Percentiles rank a stretch among this genome's conserved stretches.
phyloP scores from a whole-genome alignment of 2,888 invertebrate species.

The Yponomeuta sedellus region DNA sequence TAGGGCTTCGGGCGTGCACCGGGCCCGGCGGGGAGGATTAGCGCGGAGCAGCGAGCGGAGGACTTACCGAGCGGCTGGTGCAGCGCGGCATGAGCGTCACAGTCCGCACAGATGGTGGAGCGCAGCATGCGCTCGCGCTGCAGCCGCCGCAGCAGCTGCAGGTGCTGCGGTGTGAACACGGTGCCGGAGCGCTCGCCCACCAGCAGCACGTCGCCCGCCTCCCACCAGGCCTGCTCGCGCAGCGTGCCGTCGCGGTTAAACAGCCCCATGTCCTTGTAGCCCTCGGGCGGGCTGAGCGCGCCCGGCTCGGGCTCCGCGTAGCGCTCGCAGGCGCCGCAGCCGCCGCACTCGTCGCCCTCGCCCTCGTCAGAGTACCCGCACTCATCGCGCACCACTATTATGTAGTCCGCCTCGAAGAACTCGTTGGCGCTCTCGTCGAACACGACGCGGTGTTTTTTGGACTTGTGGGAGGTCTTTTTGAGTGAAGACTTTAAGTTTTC shows the following conservation, averaged over 20 bases:
- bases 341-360: slow-evolving; percentile 83
- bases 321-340: slow-evolving; percentile 54
- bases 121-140: slow-evolving; percentile 78
- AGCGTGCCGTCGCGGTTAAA: slow-evolving; percentile 75
- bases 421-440: slow-evolving; percentile 93
- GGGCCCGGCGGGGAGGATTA: background rate
- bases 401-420: slow-evolving; percentile 94
- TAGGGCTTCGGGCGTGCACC: background rate
- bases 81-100: slow-evolving; percentile 65
- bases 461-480: slow-evolving; percentile 83
- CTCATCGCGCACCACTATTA: slow-evolving; percentile 92
- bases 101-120: slow-evolving; percentile 71
- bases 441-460: slow-evolving; percentile 86
- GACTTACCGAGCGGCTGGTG: slow-evolving; percentile 71
- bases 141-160: slow-evolving; percentile 79
- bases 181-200: slow-evolving; percentile 76
- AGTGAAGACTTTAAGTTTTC: slow-evolving; percentile 83
- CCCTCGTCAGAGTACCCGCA: slow-evolving; percentile 89
- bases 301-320: slow-evolving; percentile 87
- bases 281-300: slow-evolving; percentile 92
- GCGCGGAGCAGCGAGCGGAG: background rate
- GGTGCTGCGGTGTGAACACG: slow-evolving; percentile 80
- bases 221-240: slow-evolving; percentile 76
- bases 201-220: slow-evolving; percentile 75
- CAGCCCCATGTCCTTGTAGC: slow-evolving; percentile 90